phyloP scores from a whole-genome alignment of 1,140 invertebrate genomes.

The Heliconius eleuchia region DNA sequence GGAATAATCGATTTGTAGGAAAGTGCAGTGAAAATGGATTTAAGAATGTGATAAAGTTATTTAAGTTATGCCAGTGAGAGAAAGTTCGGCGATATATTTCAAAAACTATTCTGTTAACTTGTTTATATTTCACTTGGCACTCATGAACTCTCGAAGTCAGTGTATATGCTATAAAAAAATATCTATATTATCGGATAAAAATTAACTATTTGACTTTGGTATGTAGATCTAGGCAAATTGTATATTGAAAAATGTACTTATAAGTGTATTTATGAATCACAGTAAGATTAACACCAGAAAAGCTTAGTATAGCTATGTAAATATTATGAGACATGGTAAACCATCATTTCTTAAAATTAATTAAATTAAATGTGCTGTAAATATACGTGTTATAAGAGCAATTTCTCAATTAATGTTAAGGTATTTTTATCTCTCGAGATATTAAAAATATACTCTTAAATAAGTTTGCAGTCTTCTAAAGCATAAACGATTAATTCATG shows the following conservation, averaged over 20 bases:
- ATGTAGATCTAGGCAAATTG: slow-evolving; percentile 74
- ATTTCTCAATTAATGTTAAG: slow-evolving; percentile 32
- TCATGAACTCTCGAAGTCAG: slow-evolving; percentile 60
- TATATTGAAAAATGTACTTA: slow-evolving; percentile 75
- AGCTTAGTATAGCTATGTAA: slow-evolving; percentile 69
- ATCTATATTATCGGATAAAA: slow-evolving; percentile 48
- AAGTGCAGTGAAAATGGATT: slow-evolving; percentile 47
- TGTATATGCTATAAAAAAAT: slow-evolving; percentile 70
- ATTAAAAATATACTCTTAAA: slow-evolving; percentile 27
- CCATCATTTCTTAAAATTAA: slow-evolving; percentile 67
- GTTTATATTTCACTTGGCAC: slow-evolving; percentile 51
- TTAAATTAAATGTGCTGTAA: slow-evolving; percentile 70
- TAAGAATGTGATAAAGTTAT: slow-evolving; percentile 68
- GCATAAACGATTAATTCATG: slow-evolving; percentile 7
- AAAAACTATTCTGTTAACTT: slow-evolving; percentile 47
- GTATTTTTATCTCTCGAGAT: slow-evolving; percentile 32
- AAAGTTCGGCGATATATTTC: slow-evolving; percentile 48
- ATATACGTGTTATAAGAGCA: slow-evolving; percentile 58
- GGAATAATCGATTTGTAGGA: slow-evolving; percentile 46
- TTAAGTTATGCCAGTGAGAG: slow-evolving; percentile 56
- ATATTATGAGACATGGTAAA: slow-evolving; percentile 70
- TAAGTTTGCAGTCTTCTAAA: slow-evolving; percentile 28
- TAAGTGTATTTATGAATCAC: slow-evolving; percentile 79
- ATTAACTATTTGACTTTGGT: slow-evolving; percentile 52
- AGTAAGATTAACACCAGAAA: slow-evolving; percentile 81